phyloP scores from a whole-genome alignment of 1,140 invertebrate genomes.

The Drosophila ananassae region DNA sequence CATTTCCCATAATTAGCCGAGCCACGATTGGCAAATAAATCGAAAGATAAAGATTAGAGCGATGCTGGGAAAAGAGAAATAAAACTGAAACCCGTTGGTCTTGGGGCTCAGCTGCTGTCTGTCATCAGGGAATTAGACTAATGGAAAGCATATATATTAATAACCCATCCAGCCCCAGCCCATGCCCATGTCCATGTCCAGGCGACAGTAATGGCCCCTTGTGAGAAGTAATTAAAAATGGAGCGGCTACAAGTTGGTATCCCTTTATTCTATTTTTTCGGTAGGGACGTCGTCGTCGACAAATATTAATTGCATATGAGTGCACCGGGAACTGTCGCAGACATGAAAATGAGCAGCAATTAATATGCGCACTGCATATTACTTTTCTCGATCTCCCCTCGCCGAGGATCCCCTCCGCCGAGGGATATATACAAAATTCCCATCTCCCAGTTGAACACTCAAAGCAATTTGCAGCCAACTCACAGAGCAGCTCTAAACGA shows the following conservation, averaged over 20 bases:
- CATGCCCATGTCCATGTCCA: slow-evolving; percentile 4
- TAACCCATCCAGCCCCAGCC: slow-evolving; percentile 8
- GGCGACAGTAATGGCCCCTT: slow-evolving; percentile 57
- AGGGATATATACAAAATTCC: neutral
- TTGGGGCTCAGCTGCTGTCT: slow-evolving; percentile 41
- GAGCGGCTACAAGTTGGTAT: slow-evolving; percentile 18
- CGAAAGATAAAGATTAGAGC: slow-evolving; percentile 6
- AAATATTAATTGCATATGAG: slow-evolving; percentile 81
- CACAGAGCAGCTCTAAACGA: slow-evolving; percentile 59
- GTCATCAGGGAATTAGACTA: slow-evolving; percentile 37
- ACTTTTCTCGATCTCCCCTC: slow-evolving; percentile 18
- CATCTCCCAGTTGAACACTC: slow-evolving; percentile 42
- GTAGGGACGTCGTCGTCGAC: slow-evolving; percentile 35
- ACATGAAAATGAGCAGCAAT: slow-evolving; percentile 77
- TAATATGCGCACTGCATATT: slow-evolving; percentile 63
- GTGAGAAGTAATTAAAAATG: slow-evolving; percentile 72
- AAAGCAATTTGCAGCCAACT: slow-evolving; percentile 51
- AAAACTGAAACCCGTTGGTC: neutral
- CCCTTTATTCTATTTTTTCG: slow-evolving; percentile 30
- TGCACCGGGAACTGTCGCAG: slow-evolving; percentile 40
- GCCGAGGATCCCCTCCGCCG: neutral
- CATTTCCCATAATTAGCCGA: slow-evolving; percentile 26
- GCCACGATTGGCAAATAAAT: slow-evolving; percentile 46
- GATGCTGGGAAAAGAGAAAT: neutral
- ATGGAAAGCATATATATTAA: slow-evolving; percentile 52